These are phyloP conservation scores for Synaphobranchus kaupii DNA, from an alignment of 2,797 vertebrate genomes.

Conservation along the genomic window DNA sequence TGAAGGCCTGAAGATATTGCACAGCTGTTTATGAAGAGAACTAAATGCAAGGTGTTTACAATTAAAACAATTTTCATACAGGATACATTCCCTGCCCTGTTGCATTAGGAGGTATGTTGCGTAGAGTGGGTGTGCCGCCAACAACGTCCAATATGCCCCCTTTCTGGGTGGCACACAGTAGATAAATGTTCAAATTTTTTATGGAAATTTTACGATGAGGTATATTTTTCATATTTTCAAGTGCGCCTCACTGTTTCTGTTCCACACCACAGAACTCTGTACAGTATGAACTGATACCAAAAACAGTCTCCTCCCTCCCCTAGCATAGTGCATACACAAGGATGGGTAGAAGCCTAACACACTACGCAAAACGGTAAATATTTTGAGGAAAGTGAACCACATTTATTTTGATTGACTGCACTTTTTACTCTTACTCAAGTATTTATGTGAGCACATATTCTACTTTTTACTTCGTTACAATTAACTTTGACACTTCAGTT, in stretches of 20 bases:
- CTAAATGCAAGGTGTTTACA: not conserved
- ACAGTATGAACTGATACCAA: not conserved
- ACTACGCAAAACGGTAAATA: no score
- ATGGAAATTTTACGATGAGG: conserved; percentile 12
- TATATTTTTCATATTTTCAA: conserved; percentile 5
- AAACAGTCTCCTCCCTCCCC: not conserved
- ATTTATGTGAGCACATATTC: no score
- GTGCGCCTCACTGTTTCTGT: not conserved
- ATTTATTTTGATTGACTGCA: no score
- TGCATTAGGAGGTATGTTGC: not conserved
- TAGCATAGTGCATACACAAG: not conserved
- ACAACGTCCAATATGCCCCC: not conserved
- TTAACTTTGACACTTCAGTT: no score
- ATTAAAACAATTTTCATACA: no score
- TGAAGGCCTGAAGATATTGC: not conserved
- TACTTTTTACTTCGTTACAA: no score
- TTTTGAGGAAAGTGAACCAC: no score
- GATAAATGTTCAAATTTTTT: not conserved
- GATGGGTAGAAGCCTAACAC: no score
- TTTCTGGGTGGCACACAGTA: not conserved
- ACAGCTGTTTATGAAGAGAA: not conserved
- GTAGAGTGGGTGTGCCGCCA: not conserved
- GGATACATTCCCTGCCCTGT: no score
- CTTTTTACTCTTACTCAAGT: no score
- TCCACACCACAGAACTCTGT: not conserved